Percentiles rank a stretch among this genome's conserved stretches.
Conservation (phyloP, 2,797 vertebrate genomes). For the Falco berigora region DNA sequence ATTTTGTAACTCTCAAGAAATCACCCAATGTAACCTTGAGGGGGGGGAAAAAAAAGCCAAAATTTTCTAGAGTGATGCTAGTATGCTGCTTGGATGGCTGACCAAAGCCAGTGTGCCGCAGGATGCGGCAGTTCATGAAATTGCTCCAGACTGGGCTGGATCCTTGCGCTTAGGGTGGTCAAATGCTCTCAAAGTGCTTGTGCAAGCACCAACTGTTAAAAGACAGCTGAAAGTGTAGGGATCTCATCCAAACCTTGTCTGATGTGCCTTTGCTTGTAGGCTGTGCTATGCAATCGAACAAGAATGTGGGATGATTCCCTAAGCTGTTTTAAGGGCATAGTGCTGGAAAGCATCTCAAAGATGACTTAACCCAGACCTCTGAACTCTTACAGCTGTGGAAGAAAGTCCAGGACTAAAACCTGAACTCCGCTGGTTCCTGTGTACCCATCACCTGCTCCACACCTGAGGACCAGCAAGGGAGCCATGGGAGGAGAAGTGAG, state of each 20-base stretch:
- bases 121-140: neutral
- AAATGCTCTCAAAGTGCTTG: neutral
- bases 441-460: neutral
- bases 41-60: no score
- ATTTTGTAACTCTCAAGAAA: neutral
- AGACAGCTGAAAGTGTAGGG: neutral
- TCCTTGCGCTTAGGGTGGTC: neutral
- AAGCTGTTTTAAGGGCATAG: neutral
- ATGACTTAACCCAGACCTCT: neutral
- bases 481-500: neutral
- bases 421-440: neutral
- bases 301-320: neutral
- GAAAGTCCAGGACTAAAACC: neutral
- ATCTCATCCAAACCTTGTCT: neutral
- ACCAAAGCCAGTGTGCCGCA: neutral
- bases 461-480: neutral
- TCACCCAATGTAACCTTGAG: no score
- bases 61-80: neutral
- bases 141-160: neutral
- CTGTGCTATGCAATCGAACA: neutral
- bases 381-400: neutral
- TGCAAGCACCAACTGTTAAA: neutral
- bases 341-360: neutral
- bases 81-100: neutral
- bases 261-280: neutral